Evolutionary conservation across 1,140 invertebrate species (phyloP), one percentile per base, ranked within the genome.

Genomic region (Micrasema longulum): DNA sequence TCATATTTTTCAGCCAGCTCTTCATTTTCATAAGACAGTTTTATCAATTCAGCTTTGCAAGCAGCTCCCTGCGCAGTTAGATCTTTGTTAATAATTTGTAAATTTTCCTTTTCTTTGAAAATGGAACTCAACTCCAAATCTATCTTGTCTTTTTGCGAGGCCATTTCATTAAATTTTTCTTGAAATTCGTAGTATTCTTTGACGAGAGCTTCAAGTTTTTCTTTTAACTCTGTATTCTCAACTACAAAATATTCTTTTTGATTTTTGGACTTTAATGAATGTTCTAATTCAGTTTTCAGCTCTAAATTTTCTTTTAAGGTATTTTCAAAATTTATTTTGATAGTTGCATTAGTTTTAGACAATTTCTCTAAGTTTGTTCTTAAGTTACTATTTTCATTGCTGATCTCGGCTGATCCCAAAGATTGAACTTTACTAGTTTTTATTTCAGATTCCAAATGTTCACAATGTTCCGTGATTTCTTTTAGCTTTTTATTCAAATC

Each of bases 371-470:
- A 47, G 6, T 76, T 14, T 23, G 76, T 72, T 18, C 74, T 74
- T 31, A 77, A 71, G 38, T 73, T 70, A 10, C 57, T 62, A 26
- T 75, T 77, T 14, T 77, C 72, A 31, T 79, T 66, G 10, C 78
- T 76, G 12, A 79, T 71, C 72, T 77, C 76, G 7, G 64, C 52
- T 38, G 41, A 9, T 60, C 36, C 35, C 14, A 65, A 55, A n/a
- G 74, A 77, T 6, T 75, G 62, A 73, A 69, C 65, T 73, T 73
- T 63, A 38, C 11, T 41, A 14, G 67, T 66, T 22, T 62, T 41
- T 31, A 45, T 14, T 22, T 77, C 43, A 10, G 65, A 57, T 66
- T 75, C 73, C 45, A 74, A 23, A n/a, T 52, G 7, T 14, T 74
- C 43, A 53, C 6, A 65, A 45, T 45, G 62, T 62, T 73, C 73